These are phyloP conservation scores for Uropsilus gracilis DNA, from an alignment of 2,113 vertebrate species.

Conservation along the genomic window DNA sequence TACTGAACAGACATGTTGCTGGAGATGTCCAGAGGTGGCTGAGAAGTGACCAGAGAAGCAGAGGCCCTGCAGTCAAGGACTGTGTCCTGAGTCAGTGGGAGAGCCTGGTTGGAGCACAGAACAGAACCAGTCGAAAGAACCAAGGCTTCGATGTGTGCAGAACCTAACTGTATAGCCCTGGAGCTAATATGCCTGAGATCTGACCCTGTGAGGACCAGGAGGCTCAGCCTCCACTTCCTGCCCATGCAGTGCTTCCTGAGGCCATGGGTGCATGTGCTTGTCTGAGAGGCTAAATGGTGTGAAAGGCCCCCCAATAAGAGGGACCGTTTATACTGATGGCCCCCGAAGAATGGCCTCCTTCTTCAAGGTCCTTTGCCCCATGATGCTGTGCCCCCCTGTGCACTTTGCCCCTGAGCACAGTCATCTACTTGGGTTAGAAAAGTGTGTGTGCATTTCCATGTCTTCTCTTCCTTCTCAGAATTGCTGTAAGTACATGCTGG, in stretches of 20 bases:
- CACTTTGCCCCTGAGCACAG: neutral
- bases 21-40: constrained; percentile 53
- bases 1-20: neutral
- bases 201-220: neutral
- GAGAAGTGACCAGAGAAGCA: too few relatives aligned
- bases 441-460: neutral
- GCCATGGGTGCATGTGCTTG: neutral
- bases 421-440: neutral
- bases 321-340: neutral
- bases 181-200: neutral
- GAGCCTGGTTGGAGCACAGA: neutral
- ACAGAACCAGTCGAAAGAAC: neutral
- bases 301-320: neutral
- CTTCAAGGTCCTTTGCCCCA: neutral
- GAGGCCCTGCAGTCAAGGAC: too few relatives aligned
- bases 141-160: neutral
- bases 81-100: neutral
- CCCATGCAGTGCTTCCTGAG: neutral
- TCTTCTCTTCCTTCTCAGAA: neutral
- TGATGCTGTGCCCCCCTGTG: neutral
- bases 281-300: neutral
- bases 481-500: neutral
- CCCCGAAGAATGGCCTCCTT: too few relatives aligned
- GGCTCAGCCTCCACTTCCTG: neutral
- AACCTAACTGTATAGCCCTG: neutral